Evolutionary conservation across 2,113 vertebrate genomes (phyloP), one percentile per base, ranked within the genome.

Genomic region (Hemiscyllium ocellatum): DNA sequence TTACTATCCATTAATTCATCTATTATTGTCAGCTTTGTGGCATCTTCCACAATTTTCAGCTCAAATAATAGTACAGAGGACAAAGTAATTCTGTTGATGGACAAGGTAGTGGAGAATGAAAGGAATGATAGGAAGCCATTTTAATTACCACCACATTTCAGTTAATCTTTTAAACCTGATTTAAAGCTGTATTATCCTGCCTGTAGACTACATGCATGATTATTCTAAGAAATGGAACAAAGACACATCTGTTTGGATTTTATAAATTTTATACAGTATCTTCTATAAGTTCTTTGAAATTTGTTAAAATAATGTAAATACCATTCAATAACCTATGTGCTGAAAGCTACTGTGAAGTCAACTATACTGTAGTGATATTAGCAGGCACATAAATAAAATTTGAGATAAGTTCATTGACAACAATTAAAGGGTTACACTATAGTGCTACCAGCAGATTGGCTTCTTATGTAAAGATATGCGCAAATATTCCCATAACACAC

Each of bases 141-240:
- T 90, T 90, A 90, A 90, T 90, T 90, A 90, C 87, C 26, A 90
- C 87, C 87, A 90, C n/a, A 90, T 65, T 90, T 52, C 87, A 61
- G 47, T 61, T 90, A 61, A 52, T 90, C 56, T 90, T 33, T 90
- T 61, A 52, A 90, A 90, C 47, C 50, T 61, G 56, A 52, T 90
- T 90, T 90, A 90, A 90, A 56, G 50, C 50, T 90, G 87, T 22
- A 90, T 52, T 61, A 52, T 90, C 87, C 87, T 61, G 26, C 56
- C 56, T 26, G 52, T 61, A 65, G 52, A 61, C 29, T 61, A 20
- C 42, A 15, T 65, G 17, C 87, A 61, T 61, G 87, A 90, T 33
- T 56, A 90, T 90, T 61, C 52, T 90, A 29, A 56, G 87, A 61
- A 90, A 52, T 29, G 50, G 24, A 90, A 90, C 56, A 90, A 90